phyloP scores from a whole-genome alignment of 2,113 vertebrate genomes.

The Trematomus loennbergii region DNA sequence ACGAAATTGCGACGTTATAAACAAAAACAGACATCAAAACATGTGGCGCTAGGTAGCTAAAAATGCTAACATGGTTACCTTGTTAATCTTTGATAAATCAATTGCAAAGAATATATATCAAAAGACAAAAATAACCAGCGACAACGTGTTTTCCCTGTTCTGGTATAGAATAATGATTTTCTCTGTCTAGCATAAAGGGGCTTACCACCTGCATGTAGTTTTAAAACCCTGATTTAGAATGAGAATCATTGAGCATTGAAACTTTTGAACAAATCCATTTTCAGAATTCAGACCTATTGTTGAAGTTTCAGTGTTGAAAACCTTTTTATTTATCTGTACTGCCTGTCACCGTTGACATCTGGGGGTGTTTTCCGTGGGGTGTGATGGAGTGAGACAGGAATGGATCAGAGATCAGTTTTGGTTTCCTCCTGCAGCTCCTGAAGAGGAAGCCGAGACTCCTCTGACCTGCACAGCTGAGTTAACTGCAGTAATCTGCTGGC shows the following conservation, averaged over 20 bases:
- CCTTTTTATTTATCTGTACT: not conserved
- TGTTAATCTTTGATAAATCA: conserved; percentile 4
- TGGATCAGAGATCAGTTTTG: conserved; percentile 25
- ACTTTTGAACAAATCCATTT: not conserved
- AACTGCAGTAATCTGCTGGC: conserved; percentile 73
- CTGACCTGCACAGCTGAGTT: conserved; percentile 46
- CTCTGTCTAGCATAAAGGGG: no score
- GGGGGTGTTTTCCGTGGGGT: conserved; percentile 6
- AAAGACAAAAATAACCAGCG: not conserved
- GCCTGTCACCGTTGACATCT: not conserved
- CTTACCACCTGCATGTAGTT: no score
- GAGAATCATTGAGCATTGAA: not conserved
- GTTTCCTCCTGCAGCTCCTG: conserved; percentile 20
- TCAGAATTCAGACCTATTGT: not conserved
- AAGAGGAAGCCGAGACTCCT: conserved; percentile 37
- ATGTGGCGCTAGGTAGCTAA: no score
- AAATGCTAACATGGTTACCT: no score
- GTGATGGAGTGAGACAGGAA: conserved; percentile 28
- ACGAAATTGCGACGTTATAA: no score
- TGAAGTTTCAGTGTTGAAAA: not conserved
- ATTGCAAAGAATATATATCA: not conserved
- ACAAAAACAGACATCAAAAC: no score
- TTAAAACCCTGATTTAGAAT: not conserved
- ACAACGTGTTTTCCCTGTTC: not conserved
- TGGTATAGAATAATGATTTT: no score